Evolutionary conservation across 2,797 vertebrate species (phyloP).

Genomic region (Acipenser transmontanus): DNA sequence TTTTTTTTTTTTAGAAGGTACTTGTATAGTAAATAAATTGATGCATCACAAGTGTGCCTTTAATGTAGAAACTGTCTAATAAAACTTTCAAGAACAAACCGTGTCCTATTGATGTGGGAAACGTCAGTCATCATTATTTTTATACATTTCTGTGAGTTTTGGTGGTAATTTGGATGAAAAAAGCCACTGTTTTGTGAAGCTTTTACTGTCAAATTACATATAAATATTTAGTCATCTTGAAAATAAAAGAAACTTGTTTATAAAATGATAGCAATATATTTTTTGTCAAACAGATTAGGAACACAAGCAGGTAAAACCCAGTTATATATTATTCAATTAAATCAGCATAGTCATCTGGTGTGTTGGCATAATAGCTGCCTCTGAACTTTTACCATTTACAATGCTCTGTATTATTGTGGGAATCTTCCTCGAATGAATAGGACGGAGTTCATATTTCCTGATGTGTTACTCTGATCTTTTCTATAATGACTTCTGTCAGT

Average conservation of each 20-base stretch:
- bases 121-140: background rate
- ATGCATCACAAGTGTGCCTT: background rate
- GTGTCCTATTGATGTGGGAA: background rate
- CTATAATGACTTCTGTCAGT: slow-evolving; percentile 83
- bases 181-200: background rate
- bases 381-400: slow-evolving; percentile 63
- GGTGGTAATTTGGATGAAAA: background rate
- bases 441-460: slow-evolving; percentile 71
- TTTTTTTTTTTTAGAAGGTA: background rate
- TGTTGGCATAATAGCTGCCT: slow-evolving; percentile 61
- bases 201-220: background rate
- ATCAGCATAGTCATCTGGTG: slow-evolving; percentile 61
- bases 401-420: slow-evolving; percentile 76
- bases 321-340: slow-evolving; percentile 47
- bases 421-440: slow-evolving; percentile 66
- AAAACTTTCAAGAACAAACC: background rate
- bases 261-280: slow-evolving; percentile 18
- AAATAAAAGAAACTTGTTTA: slow-evolving; percentile 10
- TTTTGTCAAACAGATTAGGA: slow-evolving; percentile 51
- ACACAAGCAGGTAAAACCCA: slow-evolving; percentile 66
- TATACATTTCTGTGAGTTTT: background rate
- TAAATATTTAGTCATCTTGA: too few relatives aligned
- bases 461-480: slow-evolving; percentile 69
- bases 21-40: background rate
- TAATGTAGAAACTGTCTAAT: background rate